A percentile compares a stretch with the other conserved stretches of the same genome.
phyloP scores from a whole-genome alignment of 2,888 invertebrate species.

The Erebia ligea region DNA sequence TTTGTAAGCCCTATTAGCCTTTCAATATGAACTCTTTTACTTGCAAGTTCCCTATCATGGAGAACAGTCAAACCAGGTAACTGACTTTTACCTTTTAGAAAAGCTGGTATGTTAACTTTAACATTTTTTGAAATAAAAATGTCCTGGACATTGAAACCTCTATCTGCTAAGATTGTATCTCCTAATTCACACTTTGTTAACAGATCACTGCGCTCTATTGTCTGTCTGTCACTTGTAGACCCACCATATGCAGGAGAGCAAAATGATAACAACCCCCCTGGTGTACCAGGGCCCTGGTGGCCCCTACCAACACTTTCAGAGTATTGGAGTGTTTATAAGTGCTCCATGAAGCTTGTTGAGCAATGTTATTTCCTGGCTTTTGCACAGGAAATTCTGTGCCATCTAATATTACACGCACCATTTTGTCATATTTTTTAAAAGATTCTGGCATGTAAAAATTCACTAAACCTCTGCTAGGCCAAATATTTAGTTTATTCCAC shows the following conservation, averaged over 20 bases:
- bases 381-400: conserved; percentile 9
- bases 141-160: not conserved
- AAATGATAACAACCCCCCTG: conserved; percentile 15
- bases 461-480: not conserved
- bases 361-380: conserved; percentile 10
- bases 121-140: not conserved
- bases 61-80: conserved; percentile 1
- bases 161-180: not conserved
- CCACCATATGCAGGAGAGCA: not conserved
- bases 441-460: not conserved
- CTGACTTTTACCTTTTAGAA: conserved; percentile 11
- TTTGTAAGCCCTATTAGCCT: conserved; percentile 34
- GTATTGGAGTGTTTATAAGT: conserved; percentile 20
- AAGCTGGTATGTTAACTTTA: not conserved
- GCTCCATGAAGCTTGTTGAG: conserved; percentile 22
- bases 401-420: conserved; percentile 2
- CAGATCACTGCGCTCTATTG: not conserved
- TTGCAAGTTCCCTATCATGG: conserved; percentile 26
- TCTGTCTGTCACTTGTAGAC: not conserved
- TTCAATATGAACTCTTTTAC: conserved; percentile 39
- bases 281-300: too few species aligned
- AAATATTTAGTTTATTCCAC: conserved; percentile 3
- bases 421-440: not conserved
- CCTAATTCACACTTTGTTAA: not conserved
- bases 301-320: conserved; percentile 11